phyloP scores from a whole-genome alignment of 2,888 invertebrate species.

The Stenotaenia linearis region DNA sequence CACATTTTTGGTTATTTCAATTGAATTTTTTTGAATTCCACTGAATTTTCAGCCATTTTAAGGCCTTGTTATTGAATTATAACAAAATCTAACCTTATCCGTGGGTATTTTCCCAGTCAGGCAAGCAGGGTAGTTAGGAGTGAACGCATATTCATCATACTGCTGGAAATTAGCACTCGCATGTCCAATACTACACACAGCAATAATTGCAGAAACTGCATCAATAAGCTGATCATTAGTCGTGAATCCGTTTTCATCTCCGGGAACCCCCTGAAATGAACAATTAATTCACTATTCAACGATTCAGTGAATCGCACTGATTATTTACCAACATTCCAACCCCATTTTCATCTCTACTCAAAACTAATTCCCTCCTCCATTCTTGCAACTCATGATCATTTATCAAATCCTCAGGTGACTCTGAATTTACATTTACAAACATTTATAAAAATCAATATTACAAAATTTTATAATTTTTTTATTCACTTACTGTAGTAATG shows the following conservation, averaged over 20 bases:
- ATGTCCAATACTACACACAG: conserved; percentile 43
- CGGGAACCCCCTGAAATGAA: conserved; percentile 40
- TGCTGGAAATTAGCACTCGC: conserved; percentile 44
- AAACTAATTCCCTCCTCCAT: conserved; percentile 46
- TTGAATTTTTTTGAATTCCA: background rate
- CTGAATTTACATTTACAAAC: no score
- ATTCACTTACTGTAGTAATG: conserved; percentile 47
- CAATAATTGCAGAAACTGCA: conserved; percentile 40
- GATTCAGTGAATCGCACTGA: no score
- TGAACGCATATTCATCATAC: conserved; percentile 44
- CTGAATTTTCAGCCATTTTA: no score
- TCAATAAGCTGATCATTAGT: conserved; percentile 41
- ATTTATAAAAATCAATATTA: background rate
- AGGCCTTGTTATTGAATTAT: background rate
- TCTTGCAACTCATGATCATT: conserved; percentile 42
- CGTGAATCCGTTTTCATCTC: conserved; percentile 39
- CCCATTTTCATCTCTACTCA: conserved; percentile 42
- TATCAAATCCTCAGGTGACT: conserved; percentile 40
- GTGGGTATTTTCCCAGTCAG: conserved; percentile 40
- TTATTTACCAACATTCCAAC: conserved; percentile 43
- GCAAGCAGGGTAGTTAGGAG: conserved; percentile 44
- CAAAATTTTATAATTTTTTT: background rate
- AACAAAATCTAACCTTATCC: conserved; percentile 40
- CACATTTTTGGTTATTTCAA: no score
- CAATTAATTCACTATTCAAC: no score